Conservation (phyloP, 2,888 invertebrate genomes). For the Clunio marinus region DNA sequence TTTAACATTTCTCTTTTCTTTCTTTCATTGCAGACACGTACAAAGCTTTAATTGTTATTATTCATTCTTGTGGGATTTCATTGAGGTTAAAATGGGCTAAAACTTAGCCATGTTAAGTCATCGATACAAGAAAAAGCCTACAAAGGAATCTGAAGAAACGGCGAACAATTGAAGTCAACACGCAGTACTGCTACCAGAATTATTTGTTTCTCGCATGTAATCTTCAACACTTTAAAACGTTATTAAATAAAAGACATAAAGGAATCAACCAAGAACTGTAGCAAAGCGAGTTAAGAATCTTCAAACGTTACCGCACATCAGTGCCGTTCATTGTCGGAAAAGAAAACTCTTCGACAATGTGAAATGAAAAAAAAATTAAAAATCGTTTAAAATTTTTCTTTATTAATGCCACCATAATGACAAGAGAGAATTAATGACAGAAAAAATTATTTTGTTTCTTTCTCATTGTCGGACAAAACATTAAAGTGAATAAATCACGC, state of each 20-base stretch:
- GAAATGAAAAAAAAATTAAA: slow-evolving; percentile 27
- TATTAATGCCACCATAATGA: slow-evolving; percentile 38
- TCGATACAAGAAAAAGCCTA: slow-evolving; percentile 2
- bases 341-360: slow-evolving; percentile 4
- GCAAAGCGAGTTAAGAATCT: neutral
- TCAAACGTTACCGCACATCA: slow-evolving; percentile 3
- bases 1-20: slow-evolving; percentile 4
- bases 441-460: slow-evolving; percentile 24
- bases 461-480: neutral
- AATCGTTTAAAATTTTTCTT: slow-evolving; percentile 35
- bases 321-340: no score
- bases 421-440: slow-evolving; percentile 31
- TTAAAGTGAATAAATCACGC: slow-evolving; percentile 36
- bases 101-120: neutral
- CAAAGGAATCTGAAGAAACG: neutral
- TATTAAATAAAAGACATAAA: neutral
- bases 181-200: slow-evolving; percentile 6
- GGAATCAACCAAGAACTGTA: slow-evolving; percentile 1
- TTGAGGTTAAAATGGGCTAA: slow-evolving; percentile 29
- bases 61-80: slow-evolving; percentile 5
- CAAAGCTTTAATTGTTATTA: no score
- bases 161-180: neutral
- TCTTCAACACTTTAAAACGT: neutral
- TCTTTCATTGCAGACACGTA: neutral
- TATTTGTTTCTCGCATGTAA: neutral